phyloP scores from a whole-genome alignment of 2,113 vertebrate genomes.

The Oceanodroma tethys region DNA sequence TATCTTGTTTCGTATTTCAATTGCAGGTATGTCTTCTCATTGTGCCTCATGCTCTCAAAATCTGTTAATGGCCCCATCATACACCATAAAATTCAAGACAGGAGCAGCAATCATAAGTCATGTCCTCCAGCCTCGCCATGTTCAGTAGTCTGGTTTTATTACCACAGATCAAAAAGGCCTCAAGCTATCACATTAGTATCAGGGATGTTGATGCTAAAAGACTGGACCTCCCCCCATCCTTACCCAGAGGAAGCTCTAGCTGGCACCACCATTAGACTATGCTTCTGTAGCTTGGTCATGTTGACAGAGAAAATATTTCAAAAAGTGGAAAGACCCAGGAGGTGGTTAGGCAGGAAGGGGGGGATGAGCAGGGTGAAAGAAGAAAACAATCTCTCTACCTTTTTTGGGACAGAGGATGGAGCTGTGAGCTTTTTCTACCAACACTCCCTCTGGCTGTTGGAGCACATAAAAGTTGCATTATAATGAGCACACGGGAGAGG shows the following conservation, averaged over 20 bases:
- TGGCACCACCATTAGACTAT: neutral
- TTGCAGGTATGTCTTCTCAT: neutral
- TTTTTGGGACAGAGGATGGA: conserved; percentile 61
- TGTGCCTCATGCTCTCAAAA: neutral
- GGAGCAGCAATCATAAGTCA: neutral
- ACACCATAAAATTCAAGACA: neutral
- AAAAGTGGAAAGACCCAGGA: neutral
- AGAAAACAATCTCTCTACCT: conserved; percentile 39
- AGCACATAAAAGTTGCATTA: neutral
- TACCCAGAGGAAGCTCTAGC: neutral
- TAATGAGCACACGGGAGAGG: neutral
- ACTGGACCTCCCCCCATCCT: neutral
- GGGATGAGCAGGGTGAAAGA: neutral
- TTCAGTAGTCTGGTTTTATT: neutral
- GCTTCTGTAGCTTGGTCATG: neutral
- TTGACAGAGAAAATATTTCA: neutral
- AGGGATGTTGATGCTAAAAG: neutral
- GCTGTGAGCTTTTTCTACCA: conserved; percentile 66
- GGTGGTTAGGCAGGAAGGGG: neutral
- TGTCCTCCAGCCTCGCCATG: neutral
- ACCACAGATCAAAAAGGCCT: neutral
- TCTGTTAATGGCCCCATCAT: neutral
- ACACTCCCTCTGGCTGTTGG: conserved; percentile 66
- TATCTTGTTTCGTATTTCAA: neutral
- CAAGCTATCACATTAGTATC: neutral